Evolutionary conservation across 2,797 vertebrate species (phyloP).

Genomic region (Amblyraja radiata): DNA sequence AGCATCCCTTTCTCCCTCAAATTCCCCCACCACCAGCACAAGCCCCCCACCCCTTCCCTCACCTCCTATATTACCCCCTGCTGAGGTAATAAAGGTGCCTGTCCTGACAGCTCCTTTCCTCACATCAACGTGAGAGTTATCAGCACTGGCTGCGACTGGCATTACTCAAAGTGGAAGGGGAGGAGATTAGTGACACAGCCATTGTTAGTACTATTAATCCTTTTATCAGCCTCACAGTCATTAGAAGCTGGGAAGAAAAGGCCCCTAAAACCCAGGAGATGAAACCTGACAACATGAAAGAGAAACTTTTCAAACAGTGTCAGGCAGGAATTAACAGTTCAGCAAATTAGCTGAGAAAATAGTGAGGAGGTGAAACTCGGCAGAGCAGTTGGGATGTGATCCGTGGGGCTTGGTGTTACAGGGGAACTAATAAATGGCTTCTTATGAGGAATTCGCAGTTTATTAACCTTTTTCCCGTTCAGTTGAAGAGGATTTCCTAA

Average conservation of each 20-base stretch:
- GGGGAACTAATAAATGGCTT: background rate
- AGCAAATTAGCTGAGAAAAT: slow-evolving; percentile 37
- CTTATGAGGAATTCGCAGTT: background rate
- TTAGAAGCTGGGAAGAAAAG: slow-evolving; percentile 30
- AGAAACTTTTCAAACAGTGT: slow-evolving; percentile 35
- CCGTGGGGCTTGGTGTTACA: background rate
- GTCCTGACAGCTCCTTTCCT: slow-evolving; percentile 19
- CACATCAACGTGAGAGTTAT: slow-evolving; percentile 32
- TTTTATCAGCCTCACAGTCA: slow-evolving; percentile 36
- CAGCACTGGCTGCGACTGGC: slow-evolving; percentile 14
- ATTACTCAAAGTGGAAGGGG: slow-evolving; percentile 21
- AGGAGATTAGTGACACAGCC: slow-evolving; percentile 10
- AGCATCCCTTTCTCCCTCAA: background rate
- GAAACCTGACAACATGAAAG: slow-evolving; percentile 38
- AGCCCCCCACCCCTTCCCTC: too few relatives aligned
- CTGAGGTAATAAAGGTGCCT: slow-evolving; percentile 34
- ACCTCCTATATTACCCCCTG: background rate
- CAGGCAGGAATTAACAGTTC: slow-evolving; percentile 38
- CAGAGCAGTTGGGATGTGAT: slow-evolving; percentile 8
- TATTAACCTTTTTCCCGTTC: background rate
- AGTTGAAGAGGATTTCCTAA: background rate
- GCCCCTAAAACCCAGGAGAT: slow-evolving; percentile 37
- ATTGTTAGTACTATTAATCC: slow-evolving; percentile 37
- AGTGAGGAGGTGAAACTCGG: slow-evolving; percentile 26
- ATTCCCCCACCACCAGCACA: background rate